These are phyloP conservation scores for Sprattus sprattus DNA, from an alignment of 2,113 vertebrate species.

Conservation along the genomic window DNA sequence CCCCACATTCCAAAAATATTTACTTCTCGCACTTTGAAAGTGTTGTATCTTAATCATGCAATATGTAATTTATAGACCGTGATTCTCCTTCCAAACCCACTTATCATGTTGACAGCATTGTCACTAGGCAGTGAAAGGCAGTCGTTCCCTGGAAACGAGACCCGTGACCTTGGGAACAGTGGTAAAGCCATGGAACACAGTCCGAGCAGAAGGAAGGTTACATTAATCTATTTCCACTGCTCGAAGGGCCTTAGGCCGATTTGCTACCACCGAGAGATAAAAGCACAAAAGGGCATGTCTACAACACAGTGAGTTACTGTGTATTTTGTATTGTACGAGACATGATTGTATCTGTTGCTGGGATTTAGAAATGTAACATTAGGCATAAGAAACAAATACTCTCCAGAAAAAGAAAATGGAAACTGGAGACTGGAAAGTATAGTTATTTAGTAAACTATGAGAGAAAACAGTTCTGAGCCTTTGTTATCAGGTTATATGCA, in stretches of 20 bases:
- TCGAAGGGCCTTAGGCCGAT: not conserved
- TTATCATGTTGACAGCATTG: not conserved
- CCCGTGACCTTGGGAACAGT: slow-evolving; percentile 17
- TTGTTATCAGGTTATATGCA: too few species aligned
- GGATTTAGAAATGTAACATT: too few species aligned
- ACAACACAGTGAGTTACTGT: not conserved
- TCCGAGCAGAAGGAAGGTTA: slow-evolving; percentile 28
- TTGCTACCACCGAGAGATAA: slow-evolving; percentile 8
- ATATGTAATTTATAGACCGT: not conserved
- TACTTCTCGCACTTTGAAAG: not conserved
- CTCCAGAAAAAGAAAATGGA: not conserved
- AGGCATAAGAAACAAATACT: too few species aligned
- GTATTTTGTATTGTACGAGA: not conserved
- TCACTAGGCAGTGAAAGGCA: not conserved
- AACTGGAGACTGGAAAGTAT: not conserved
- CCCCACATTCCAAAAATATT: not conserved
- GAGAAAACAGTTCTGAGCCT: too few species aligned
- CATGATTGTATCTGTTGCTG: not conserved
- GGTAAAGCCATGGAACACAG: not conserved
- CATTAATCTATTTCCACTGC: slow-evolving; percentile 30
- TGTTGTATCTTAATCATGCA: not conserved
- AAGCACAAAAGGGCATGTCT: slow-evolving; percentile 16
- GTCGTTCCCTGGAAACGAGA: not conserved
- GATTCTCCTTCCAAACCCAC: not conserved
- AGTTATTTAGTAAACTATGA: too few species aligned